Evolutionary conservation across 2,113 vertebrate species (phyloP).

Genomic region (Pandion haliaetus): DNA sequence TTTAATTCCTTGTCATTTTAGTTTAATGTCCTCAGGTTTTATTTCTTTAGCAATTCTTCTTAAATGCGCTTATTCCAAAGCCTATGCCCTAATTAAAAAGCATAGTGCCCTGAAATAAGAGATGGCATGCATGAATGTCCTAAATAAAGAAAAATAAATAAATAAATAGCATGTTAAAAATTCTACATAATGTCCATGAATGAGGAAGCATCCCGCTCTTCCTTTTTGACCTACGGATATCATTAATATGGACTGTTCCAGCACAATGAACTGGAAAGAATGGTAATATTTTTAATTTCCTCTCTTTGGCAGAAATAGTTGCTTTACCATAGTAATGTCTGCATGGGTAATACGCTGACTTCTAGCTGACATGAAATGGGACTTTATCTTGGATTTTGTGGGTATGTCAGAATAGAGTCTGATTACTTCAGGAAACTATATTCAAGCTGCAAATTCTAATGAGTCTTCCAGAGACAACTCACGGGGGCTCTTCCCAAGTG

Average conservation of each 20-base stretch:
- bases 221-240: slow-evolving; percentile 37
- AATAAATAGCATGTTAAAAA: neutral
- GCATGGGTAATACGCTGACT: neutral
- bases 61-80: neutral
- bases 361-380: neutral
- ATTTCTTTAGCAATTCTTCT: neutral
- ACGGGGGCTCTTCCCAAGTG: neutral
- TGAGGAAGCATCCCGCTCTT: neutral
- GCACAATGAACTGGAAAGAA: slow-evolving; percentile 66
- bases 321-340: slow-evolving; percentile 5
- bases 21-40: neutral
- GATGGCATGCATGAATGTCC: neutral
- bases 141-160: slow-evolving; percentile 44
- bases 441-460: neutral
- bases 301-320: slow-evolving; percentile 41
- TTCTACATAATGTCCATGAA: neutral
- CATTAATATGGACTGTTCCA: slow-evolving; percentile 54
- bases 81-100: slow-evolving; percentile 35
- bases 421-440: neutral
- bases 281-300: slow-evolving; percentile 65
- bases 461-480: neutral
- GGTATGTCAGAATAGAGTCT: neutral
- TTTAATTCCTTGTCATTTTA: neutral
- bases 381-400: slow-evolving; percentile 13
- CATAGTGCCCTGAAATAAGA: slow-evolving; percentile 10